phyloP scores from a whole-genome alignment of 2,113 vertebrate species.

The Crotalus viridis region DNA sequence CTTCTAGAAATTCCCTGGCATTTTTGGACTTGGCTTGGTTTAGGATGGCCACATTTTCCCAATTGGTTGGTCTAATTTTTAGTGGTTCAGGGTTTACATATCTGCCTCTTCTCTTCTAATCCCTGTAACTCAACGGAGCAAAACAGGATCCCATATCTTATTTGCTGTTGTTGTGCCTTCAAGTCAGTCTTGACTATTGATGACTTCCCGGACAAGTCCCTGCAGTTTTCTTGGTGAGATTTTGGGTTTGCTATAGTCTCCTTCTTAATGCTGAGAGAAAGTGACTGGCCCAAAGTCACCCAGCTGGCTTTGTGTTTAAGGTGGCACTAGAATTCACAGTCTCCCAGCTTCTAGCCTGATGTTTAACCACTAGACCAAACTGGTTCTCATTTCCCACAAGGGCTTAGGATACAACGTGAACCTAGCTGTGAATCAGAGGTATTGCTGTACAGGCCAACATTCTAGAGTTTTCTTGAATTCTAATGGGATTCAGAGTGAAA shows the following conservation, averaged over 20 bases:
- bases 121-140: background rate
- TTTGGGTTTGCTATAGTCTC: background rate
- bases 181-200: background rate
- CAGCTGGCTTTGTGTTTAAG: background rate
- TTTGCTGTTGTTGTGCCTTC: background rate
- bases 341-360: background rate
- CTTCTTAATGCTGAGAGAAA: background rate
- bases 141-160: background rate
- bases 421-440: background rate
- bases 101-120: background rate
- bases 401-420: background rate
- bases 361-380: background rate
- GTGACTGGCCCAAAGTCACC: background rate
- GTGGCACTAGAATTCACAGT: background rate
- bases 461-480: background rate
- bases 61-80: background rate
- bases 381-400: background rate
- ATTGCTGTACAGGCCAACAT: slow-evolving; percentile 39
- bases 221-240: background rate
- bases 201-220: no score
- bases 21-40: no score
- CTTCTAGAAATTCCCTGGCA: no score
- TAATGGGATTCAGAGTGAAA: slow-evolving; percentile 10
- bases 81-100: background rate
- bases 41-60: no score